Evolutionary conservation across 37 sponge, comb jelly and placozoan genomes (phyloP).

Genomic region (Chondrilla cf. caribensis): DNA sequence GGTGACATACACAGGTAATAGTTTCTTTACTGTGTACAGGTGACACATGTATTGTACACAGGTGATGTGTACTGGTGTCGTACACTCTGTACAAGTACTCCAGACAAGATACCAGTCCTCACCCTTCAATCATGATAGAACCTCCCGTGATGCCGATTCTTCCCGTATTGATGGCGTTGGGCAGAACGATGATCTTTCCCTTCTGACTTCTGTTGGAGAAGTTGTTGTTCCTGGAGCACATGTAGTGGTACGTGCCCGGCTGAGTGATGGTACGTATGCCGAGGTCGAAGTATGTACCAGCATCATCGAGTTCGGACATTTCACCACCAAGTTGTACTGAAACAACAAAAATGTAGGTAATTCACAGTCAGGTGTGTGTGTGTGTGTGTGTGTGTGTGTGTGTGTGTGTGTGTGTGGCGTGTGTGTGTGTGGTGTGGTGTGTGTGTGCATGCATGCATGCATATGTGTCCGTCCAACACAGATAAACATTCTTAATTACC

Average conservation of each 20-base stretch:
- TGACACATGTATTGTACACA: no score
- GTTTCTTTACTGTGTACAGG: no score
- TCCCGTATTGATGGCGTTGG: neutral
- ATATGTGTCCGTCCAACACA: neutral
- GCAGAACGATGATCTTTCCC: conserved; percentile 68
- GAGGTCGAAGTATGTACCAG: conserved; percentile 97
- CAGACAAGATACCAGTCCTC: no score
- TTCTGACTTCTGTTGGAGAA: conserved; percentile 98
- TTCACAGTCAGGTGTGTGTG: neutral
- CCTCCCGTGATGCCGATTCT: conserved; percentile 31
- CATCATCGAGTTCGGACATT: conserved; percentile 96
- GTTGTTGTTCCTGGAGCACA: conserved; percentile 99
- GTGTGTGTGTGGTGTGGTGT: no score
- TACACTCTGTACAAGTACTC: no score
- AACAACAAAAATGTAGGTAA: neutral
- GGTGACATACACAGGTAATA: no score
- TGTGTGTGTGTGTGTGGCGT: no score
- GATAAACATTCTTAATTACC: conserved; percentile 14
- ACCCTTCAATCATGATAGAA: neutral
- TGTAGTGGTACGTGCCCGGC: conserved; percentile 81
- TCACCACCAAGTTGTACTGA: conserved; percentile 92
- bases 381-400: neutral
- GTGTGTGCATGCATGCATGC: neutral
- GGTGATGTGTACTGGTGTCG: no score
- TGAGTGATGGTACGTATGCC: conserved; percentile 77